Evolutionary conservation across 2,113 vertebrate genomes (phyloP).

Genomic region (Lamprologus ornatipinnis): DNA sequence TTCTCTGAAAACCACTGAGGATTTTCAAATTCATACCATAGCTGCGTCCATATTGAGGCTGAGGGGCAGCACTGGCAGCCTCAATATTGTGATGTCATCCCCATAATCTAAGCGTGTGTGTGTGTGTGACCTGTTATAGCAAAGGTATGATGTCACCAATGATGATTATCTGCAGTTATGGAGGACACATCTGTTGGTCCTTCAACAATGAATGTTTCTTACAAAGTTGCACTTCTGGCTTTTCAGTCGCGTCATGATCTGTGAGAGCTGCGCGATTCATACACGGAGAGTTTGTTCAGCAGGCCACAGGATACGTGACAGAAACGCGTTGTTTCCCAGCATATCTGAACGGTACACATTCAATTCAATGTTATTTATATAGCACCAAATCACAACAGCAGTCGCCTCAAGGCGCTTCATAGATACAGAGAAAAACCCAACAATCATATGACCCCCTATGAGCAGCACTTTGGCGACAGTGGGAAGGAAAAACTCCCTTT

Average conservation of each 20-base stretch:
- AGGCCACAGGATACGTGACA: neutral
- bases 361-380: too few species aligned
- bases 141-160: neutral
- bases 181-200: neutral
- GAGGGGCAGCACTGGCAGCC: neutral
- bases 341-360: neutral
- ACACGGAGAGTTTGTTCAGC: neutral
- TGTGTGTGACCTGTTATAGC: neutral
- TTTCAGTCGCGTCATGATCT: accelerated
- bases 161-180: neutral
- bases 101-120: neutral
- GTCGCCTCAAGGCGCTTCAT: too few species aligned
- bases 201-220: neutral
- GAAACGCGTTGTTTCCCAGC: neutral
- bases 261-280: neutral
- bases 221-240: neutral
- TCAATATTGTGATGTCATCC: neutral
- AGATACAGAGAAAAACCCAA: too few species aligned
- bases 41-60: neutral
- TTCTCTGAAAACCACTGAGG: neutral
- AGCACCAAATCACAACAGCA: too few species aligned
- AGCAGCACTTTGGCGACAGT: too few species aligned
- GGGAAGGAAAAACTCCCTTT: too few species aligned
- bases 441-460: too few species aligned
- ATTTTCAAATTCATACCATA: neutral